Conservation (phyloP, 2,888 invertebrate species). For the Drosophila fulvimacula region DNA sequence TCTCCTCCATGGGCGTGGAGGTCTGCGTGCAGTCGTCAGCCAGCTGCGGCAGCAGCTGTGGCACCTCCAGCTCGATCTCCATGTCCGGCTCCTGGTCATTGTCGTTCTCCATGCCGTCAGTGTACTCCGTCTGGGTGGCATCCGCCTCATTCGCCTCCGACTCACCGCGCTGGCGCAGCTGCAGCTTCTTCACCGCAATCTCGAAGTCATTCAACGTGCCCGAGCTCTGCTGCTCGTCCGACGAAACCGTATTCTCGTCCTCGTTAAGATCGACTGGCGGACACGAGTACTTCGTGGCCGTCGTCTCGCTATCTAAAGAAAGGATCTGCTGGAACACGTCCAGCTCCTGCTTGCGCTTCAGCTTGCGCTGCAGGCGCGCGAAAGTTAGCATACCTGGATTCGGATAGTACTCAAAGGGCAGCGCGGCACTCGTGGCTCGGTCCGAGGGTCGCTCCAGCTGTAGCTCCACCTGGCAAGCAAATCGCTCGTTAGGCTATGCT, state of each 20-base stretch:
- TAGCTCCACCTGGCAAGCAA: conserved; percentile 88
- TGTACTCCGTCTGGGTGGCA: conserved; percentile 63
- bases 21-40: conserved; percentile 80
- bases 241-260: conserved; percentile 73
- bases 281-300: conserved; percentile 79
- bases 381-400: conserved; percentile 93
- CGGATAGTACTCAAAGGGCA: conserved; percentile 90
- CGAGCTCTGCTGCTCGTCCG: conserved; percentile 77
- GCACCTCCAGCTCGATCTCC: conserved; percentile 80
- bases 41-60: conserved; percentile 69
- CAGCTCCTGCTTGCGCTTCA: conserved; percentile 87
- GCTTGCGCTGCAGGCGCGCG: conserved; percentile 87
- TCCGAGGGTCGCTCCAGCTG: conserved; percentile 94
- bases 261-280: conserved; percentile 69
- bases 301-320: conserved; percentile 85
- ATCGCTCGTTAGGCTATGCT: background rate
- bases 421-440: conserved; percentile 91
- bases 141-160: conserved; percentile 76
- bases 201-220: conserved; percentile 79
- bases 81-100: conserved; percentile 71
- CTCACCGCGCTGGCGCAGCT: conserved; percentile 61
- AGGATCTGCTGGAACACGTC: conserved; percentile 86
- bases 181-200: conserved; percentile 67
- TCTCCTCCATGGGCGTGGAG: conserved; percentile 81
- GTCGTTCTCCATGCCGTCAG: conserved; percentile 61